A percentile compares a stretch with the other conserved stretches of the same genome.
Evolutionary conservation across 1,140 invertebrate species (phyloP).

Genomic region (Alviniconcha marisindica): DNA sequence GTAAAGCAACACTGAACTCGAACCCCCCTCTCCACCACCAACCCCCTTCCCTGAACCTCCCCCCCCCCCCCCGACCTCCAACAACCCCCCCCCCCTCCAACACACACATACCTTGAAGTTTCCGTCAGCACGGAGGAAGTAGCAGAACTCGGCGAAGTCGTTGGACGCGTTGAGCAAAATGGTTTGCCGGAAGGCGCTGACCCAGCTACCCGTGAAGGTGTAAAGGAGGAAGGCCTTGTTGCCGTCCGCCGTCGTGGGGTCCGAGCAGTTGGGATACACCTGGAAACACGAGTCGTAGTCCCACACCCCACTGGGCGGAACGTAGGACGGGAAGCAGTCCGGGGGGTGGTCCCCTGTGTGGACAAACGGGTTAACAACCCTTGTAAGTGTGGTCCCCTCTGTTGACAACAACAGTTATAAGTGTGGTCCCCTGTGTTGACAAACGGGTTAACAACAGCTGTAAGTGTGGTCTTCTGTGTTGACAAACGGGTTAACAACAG

Average conservation of each 20-base stretch:
- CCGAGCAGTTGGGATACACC: constrained; percentile 7
- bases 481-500: no score
- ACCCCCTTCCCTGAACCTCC: background rate
- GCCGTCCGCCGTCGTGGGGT: background rate
- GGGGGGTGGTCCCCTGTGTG: constrained; percentile 5
- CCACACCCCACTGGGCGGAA: constrained; percentile 19
- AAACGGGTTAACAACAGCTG: no score
- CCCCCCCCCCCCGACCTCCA: no score
- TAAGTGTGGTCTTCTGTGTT: no score
- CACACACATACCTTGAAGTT: background rate
- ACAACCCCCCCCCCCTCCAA: background rate
- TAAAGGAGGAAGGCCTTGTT: background rate
- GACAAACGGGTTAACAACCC: no score
- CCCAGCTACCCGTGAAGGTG: constrained; percentile 4
- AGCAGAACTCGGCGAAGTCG: constrained; percentile 10
- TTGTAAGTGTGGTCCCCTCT: no score
- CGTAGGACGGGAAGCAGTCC: constrained; percentile 1
- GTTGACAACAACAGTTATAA: no score
- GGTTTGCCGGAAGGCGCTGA: background rate
- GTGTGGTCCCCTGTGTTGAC: no score
- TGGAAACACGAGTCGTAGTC: background rate
- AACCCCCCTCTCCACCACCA: no score
- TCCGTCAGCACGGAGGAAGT: background rate
- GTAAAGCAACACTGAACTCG: no score
- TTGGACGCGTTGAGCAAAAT: background rate